Evolutionary conservation across 2,797 vertebrate species (phyloP), one percentile per base, ranked within the genome.

Genomic region (Darevskia mixta): DNA sequence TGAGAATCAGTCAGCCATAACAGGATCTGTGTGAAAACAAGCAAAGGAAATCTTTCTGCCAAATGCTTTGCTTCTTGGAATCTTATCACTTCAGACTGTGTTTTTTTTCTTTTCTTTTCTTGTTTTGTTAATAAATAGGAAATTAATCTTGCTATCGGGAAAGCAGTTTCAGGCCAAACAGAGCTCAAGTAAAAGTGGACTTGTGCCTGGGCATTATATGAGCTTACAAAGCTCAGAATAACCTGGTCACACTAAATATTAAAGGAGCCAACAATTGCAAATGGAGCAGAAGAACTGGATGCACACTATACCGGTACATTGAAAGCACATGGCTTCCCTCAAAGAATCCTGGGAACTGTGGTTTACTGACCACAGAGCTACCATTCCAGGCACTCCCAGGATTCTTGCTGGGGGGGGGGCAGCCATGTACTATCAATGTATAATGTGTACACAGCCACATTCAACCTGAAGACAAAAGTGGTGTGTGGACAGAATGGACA

Each of bases 181-280:
- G 32, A 0, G 0, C 15, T 88, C 45, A 0, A 0, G 45, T 61
- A 29, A 7, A 86, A 69, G 0, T 0, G 20, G 15, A 15, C 32
- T 27, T 29, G 8, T 41, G 25, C 27, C 41, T 77, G 41, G 25
- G 15, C 10, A 9, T 38, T 18, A 71, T 79, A 1, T 8, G 27
- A 32, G 20, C 58, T 0, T 72, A 45, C 17, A 45, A 20, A 72
- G 3, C 67, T 82, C 82, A 89, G 90, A 79, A 9, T 75, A 91
- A 90, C 85, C 55, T 0, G 2, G 18, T 38, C n/a, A n/a, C 8
- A 71, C 8, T 27, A 86, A 67, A n/a, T 78, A 67, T 78, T 67
- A 67, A 58, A 35, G 73, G 67, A 49, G 82, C 17, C 0, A 64
- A 6, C 5, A 64, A 29, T 5, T 10, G 41, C n/a, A 38, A 79